Evolutionary conservation across 92 coral and sea anemone genomes (phyloP), one percentile per base, ranked within the genome.

Genomic region (Meandrina meandrites): DNA sequence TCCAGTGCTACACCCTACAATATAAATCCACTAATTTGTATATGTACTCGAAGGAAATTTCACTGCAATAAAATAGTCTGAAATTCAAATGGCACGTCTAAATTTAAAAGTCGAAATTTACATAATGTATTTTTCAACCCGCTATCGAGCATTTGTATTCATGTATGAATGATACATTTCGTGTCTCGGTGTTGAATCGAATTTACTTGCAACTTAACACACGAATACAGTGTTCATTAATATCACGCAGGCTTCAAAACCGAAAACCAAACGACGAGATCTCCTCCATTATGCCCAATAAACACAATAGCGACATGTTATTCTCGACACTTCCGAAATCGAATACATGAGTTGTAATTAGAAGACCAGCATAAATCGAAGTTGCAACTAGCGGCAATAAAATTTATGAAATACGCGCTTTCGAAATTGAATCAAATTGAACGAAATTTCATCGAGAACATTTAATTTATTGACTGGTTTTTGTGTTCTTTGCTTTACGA

Each of bases 331-430:
- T 45, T 78, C 77, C 75, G 70, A 66, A 60, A 47, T 37, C 80
- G 87, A 72, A 34, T 15, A 12, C 78, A 34, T 54, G 45, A 2
- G 34, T 75, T 35, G 50, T 48, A 85, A 85, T 85, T 85, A 77
- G 88, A 85, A 85, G 75, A 53, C 13, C 57, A 62, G 21, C 30
- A 58, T 58, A 28, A n/a, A 73, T 54, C 80, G 32, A 53, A 47
- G 21, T 64, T 48, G 2, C 6, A 73, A 19, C 69, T 40, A 15
- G 13, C 36, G 30, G 80, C 16, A 76, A 24, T 60, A 76, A 76
- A 64, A 24, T 27, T 81, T 37, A 81, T 37, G 60, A 60, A 40
- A 16, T 67, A 81, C 24, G 62, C 62, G 60, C 77, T 12, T 81
- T 64, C 58, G 19, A 37, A 31, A 58, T n/a, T 57, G 50, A 40